Conservation (phyloP, 2,113 vertebrate genomes). For the Daphoenositta chrysoptera region DNA sequence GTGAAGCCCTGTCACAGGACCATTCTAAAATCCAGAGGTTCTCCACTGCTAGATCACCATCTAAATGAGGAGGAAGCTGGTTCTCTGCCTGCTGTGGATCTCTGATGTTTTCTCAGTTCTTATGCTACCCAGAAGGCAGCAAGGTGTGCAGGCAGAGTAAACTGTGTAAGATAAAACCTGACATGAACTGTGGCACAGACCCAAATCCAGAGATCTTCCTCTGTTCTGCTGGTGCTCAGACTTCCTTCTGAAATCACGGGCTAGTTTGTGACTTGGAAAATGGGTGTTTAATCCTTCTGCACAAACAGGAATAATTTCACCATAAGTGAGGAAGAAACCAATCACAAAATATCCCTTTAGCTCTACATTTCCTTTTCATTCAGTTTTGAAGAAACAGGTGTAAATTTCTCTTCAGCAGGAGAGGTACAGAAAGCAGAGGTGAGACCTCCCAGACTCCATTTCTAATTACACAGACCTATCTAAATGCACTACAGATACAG, state of each 20-base stretch:
- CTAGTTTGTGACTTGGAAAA: neutral
- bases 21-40: neutral
- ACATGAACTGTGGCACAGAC: neutral
- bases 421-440: neutral
- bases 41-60: neutral
- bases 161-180: neutral
- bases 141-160: neutral
- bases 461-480: neutral
- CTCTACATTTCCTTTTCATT: neutral
- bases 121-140: neutral
- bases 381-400: neutral
- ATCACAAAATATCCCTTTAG: neutral
- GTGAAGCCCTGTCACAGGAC: neutral
- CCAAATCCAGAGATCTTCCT: neutral
- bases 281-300: neutral
- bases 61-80: neutral
- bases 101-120: neutral
- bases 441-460: neutral
- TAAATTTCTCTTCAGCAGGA: neutral
- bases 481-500: neutral
- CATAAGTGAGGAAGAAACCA: neutral
- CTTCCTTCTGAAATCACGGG: neutral
- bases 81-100: neutral
- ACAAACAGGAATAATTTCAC: neutral
- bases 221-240: neutral